Base-by-base conservation (phyloP, 2,797 vertebrate genomes). In the Hydrolagus colliei region DNA sequence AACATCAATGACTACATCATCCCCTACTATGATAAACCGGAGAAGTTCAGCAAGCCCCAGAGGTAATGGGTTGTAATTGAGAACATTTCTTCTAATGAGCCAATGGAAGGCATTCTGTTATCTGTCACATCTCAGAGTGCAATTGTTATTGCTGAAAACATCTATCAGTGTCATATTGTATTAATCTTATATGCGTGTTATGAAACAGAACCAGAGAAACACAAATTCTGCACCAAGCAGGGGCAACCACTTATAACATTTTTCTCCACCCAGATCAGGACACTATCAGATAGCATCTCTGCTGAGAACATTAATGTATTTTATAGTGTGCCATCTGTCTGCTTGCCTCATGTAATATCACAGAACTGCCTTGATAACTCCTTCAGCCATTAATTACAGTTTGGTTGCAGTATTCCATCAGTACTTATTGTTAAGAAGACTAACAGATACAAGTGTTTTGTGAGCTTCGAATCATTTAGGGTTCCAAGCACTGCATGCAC, bases 1-100 rank as follows among this genome's bases (percentile, higher is more conserved):
- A 93, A 95, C 0, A 92, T 92, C 88, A 91, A 95, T 35, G 97
- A 98, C 91, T 93, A 98, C 87, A 96, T 98, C 91, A 96, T 98
- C 90, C 96, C 96, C 0, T 96, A 96, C 86, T 93, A 93, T 0
- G 98, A 99, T 91, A 98, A 97, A 91, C 89, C 90, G 0, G 97
- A 98, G 91, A 98, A 98, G 89, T 93, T 93, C 0, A 93, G 93
- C 89, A 98, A 98, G 91, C 90, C 91, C 86, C 95, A 96, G 75
- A 99, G 96, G 98, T 99, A 92, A 96, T 84, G 27, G 18, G 35
- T 65, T 2, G 35, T 63, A 32, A n/a, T 63, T 32, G 3, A 61
- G 75, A 27, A 13, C 0, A 67, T 80, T 84, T 84, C 16, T 52
- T 84, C 16, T 11, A 20, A 41, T 84, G 22, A 84, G 14, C 2